Evolutionary conservation across 2,888 invertebrate species (phyloP), one percentile per base, ranked within the genome.

Genomic region (Pocota personata): DNA sequence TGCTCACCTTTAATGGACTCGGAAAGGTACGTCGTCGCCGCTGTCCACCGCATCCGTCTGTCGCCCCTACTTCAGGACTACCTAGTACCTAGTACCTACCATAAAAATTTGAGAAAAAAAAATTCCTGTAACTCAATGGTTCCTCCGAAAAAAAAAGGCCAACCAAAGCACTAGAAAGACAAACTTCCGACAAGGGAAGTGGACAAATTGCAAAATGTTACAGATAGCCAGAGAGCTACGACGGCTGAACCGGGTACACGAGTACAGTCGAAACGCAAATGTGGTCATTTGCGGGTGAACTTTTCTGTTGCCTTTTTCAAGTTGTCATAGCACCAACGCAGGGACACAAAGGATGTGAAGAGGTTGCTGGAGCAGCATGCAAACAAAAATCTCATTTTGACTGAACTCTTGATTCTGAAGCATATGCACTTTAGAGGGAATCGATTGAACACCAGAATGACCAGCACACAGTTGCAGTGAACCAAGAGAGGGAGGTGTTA

Each of bases 151-250:
- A 24, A 37, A 43, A 67, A 24, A 62, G 24, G 62, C 2, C 12
- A 58, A 37, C 69, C 16, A 32, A 69, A 75, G 66, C 37, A 76
- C 82, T 76, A 82, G 66, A 67, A 77, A 72, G 77, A 82, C 82
- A 82, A 86, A 86, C 82, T 82, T 86, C 60, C 86, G 72, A 82
- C 71, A 67, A 67, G 76, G 67, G 66, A 86, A 82, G 82, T 67
- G 72, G 82, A 86, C 86, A 86, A 82, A 86, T 86, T 86, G 86
- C 82, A 77, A 86, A 86, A 77, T 77, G 71, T 72, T 77, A 72
- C 76, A 82, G 76, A 82, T 76, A 86, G 66, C 76, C 35, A 80
- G 24, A 69, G 46, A 69, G 73, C 37, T n/a, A n/a, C n/a, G n/a
- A 55, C 30, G 66, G 66, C n/a, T n/a, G n/a, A 77, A 48, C 72